Base-by-base conservation (phyloP, 2,113 vertebrate species). In the Pteronura brasiliensis region DNA sequence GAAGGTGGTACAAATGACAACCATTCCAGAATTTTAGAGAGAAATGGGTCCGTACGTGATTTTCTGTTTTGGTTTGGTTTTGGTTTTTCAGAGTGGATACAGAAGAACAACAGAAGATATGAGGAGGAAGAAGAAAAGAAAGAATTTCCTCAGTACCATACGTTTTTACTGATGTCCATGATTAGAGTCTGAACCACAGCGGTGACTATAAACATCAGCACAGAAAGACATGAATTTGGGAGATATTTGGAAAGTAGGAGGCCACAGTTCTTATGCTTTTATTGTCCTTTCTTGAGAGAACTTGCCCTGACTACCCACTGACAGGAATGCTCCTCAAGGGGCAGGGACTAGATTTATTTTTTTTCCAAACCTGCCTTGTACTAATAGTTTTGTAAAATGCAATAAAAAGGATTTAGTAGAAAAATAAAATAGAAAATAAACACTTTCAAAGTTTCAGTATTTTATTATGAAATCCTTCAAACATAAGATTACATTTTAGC, bases 381-480 rank as follows among this genome's bases (percentile, higher is more conserved):
- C 18, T 25, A 71, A 31, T 76, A 85, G 7, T 34, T 91, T 42
- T 77, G 15, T 88, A 88, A 85, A 95, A 29, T 31, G 21, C 27
- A 72, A 55, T 84, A 59, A 90, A 82, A 88, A 82, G 57, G 76
- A 82, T 39, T 57, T 67, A 84, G 18, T 80, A 80, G 31, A 61
- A 69, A 94, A 92, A 82, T 72, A 10, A 91, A 93, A 93, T 97
- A 72, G 25, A 55, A 92, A 92, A 63, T 29, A 92, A 93, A 47
- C 7, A 57, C 7, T 82, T 29, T 80, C 44, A 96, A 93, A 69
- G 7, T 63, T 21, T 21, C 29, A 65, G 69, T 90, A 74, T 81
- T 86, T 90, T 72, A 88, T 84, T 88, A n/a, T 59, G 6, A 95
- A 95, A 92, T 85, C 27, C 42, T 80, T 55, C 52, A 94, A 86